Evolutionary conservation across 1,140 invertebrate species (phyloP), one percentile per base, ranked within the genome.

Genomic region (Melipona quadrifasciata): DNA sequence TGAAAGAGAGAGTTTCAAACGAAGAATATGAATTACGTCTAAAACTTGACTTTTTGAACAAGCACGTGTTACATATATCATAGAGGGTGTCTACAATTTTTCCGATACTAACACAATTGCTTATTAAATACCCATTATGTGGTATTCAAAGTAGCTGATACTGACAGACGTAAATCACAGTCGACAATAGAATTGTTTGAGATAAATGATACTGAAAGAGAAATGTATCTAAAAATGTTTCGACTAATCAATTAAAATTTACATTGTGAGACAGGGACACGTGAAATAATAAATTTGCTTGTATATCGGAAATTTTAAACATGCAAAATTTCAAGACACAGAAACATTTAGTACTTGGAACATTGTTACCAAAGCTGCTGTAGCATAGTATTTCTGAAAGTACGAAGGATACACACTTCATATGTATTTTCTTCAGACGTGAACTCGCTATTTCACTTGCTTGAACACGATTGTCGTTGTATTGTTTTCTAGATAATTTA

Each of bases 61-160:
- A 68, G 64, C 72, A 57, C 16, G 5, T 8, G 21, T 24, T 57
- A 57, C 19, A 57, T 57, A 61, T 75, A 21, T 21, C 39, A 67
- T 87, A 71, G 39, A 86, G 70, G 71, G 55, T 83, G 51, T 84
- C 57, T 87, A 76, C 71, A 87, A 61, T 71, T 87, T 80, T 73
- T 61, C 74, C 31, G 57, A 80, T 61, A 27, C 27, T 58, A 80
- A 65, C 76, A 34, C 21, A 55, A 84, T 81, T 67, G 27, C 47
- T 76, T 39, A 58, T 8, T 31, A 31, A 14, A 27, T 67, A 51
- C 21, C 39, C 31, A 19, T 19, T 74, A 14, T 16, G 57, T 74
- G 34, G 74, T 86, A 72, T 5, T 73, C n/a, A 71, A 74, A 65
- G 1, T 47, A 55, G 11, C 72, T 27, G 51, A n/a, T 24, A 58